phyloP scores from a whole-genome alignment of 2,113 vertebrate species.

The Cercocebus atys region DNA sequence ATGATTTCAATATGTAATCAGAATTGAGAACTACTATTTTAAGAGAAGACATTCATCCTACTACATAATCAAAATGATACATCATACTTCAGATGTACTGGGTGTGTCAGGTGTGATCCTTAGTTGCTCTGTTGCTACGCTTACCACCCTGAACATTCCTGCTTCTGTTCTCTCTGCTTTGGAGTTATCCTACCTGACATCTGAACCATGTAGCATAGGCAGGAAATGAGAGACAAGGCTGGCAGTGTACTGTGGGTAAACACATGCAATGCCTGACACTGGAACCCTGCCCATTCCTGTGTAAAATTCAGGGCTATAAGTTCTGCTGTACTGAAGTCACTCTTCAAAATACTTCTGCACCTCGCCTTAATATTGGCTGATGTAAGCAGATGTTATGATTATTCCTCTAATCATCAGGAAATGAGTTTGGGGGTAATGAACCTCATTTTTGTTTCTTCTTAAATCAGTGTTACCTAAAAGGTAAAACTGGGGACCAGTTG shows the following conservation, averaged over 20 bases:
- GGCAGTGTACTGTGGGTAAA: neutral
- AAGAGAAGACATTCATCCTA: neutral
- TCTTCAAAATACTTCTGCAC: neutral
- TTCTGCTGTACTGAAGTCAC: neutral
- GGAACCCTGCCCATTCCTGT: neutral
- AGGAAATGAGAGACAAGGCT: neutral
- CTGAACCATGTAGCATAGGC: neutral
- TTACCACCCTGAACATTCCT: neutral
- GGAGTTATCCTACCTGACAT: neutral
- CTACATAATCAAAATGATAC: neutral
- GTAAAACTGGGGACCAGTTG: neutral
- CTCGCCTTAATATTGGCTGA: no score
- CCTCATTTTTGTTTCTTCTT: neutral
- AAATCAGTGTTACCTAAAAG: neutral
- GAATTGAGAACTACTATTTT: neutral
- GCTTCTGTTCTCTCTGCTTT: neutral
- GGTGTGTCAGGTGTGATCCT: neutral
- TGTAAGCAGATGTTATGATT: neutral
- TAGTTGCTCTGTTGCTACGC: no score
- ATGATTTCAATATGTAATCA: neutral
- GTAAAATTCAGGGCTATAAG: neutral
- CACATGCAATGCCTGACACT: neutral
- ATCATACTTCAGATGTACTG: no score
- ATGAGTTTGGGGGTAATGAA: neutral
- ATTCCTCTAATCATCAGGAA: neutral